Evolutionary conservation across 2,888 invertebrate genomes (phyloP).

Genomic region (Ashinkailepas kermadecensis): DNA sequence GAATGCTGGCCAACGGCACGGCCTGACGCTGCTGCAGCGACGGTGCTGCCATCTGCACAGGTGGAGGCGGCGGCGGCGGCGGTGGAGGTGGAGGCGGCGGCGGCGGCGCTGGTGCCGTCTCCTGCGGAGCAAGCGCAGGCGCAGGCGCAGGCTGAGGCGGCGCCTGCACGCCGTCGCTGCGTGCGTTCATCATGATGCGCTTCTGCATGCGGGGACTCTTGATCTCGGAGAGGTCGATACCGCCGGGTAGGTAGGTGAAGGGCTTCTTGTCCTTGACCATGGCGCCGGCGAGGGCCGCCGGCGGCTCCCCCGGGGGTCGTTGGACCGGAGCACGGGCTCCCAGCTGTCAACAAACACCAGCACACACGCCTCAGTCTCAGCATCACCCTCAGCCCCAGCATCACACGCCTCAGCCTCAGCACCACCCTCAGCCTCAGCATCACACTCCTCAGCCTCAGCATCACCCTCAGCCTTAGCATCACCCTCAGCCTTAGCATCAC

Average conservation of each 20-base stretch:
- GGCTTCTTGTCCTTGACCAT: slow-evolving; percentile 88
- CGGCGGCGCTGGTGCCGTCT: slow-evolving; percentile 17
- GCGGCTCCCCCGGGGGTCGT: slow-evolving; percentile 39
- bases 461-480: too few relatives aligned
- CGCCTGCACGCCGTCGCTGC: slow-evolving; percentile 32
- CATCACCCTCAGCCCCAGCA: too few relatives aligned
- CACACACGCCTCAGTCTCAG: not conserved
- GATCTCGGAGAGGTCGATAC: slow-evolving; percentile 82
- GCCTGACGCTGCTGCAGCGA: not conserved
- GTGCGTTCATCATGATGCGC: slow-evolving; percentile 33
- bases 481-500: too few relatives aligned
- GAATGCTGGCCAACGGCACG: not conserved
- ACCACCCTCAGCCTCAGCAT: too few relatives aligned
- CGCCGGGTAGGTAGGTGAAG: slow-evolving; percentile 92
- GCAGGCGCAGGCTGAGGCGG: slow-evolving; percentile 30
- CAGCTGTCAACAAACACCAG: not conserved
- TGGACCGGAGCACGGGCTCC: not conserved
- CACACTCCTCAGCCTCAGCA: too few relatives aligned
- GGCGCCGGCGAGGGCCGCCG: slow-evolving; percentile 82
- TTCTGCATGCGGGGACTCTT: slow-evolving; percentile 41
- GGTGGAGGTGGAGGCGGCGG: not conserved
- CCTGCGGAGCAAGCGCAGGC: slow-evolving; percentile 25
- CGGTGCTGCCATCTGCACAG: not conserved
- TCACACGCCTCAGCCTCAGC: too few relatives aligned
- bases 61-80: not conserved